phyloP scores from a whole-genome alignment of 2,113 vertebrate species.

The Peromyscus maniculatus region DNA sequence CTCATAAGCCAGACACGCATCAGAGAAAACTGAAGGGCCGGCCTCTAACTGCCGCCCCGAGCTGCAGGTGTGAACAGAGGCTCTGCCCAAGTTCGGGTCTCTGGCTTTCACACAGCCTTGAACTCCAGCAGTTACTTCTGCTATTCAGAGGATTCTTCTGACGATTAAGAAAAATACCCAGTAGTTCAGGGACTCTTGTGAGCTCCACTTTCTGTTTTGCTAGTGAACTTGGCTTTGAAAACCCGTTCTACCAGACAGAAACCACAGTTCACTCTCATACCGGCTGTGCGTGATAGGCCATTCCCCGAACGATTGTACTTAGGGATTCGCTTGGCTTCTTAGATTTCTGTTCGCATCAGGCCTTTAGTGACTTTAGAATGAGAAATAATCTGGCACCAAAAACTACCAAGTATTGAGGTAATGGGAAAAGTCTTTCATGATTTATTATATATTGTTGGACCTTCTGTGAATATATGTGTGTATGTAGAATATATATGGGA shows the following conservation, averaged over 20 bases:
- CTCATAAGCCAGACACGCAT: not conserved
- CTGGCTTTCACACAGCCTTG: constrained; percentile 7
- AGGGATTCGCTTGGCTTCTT: not conserved
- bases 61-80: not conserved
- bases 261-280: not conserved
- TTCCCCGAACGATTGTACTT: not conserved
- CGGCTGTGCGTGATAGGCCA: rapidly evolving
- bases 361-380: not conserved
- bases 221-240: not conserved
- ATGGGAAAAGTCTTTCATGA: not conserved
- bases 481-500: not conserved
- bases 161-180: not conserved
- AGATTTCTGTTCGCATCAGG: not conserved
- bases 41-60: not conserved
- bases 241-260: not conserved
- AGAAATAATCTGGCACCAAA: not conserved
- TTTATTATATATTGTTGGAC: not conserved
- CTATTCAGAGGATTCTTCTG: not conserved
- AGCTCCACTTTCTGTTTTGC: not conserved
- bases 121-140: not conserved
- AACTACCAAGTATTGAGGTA: not conserved
- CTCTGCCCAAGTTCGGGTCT: constrained; percentile 17
- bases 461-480: not conserved
- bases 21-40: not conserved
- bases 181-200: not conserved